Conservation (phyloP, 2,113 vertebrate species). For the Anarhynchus alexandrinus region DNA sequence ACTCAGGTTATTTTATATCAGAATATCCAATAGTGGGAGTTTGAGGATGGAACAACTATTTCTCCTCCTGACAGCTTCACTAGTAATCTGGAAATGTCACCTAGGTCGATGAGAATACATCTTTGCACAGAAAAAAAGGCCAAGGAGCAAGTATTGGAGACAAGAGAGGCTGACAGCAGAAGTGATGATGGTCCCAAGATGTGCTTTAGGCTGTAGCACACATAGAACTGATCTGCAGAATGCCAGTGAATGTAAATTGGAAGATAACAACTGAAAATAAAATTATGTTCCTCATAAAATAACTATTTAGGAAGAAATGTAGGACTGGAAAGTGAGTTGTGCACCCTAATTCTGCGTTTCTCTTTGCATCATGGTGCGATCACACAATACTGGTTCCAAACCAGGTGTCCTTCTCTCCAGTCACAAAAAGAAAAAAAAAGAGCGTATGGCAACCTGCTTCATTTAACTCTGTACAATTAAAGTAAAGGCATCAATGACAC, state of each 20-base stretch:
- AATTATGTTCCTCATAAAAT: background rate
- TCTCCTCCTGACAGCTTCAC: background rate
- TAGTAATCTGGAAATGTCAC: background rate
- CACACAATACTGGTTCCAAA: background rate
- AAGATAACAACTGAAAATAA: background rate
- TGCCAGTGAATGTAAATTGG: background rate
- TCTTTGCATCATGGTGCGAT: fast-evolving
- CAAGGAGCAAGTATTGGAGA: background rate
- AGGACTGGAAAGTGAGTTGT: background rate
- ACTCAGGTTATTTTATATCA: background rate
- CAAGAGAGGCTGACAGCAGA: background rate
- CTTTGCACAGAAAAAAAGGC: background rate
- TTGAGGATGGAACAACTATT: background rate
- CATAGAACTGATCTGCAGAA: background rate
- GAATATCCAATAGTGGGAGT: background rate
- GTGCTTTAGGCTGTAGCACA: background rate
- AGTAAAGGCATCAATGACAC: background rate
- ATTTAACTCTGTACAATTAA: background rate
- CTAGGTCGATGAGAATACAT: background rate
- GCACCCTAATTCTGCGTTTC: background rate
- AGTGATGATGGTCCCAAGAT: background rate
- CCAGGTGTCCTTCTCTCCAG: background rate
- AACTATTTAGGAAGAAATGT: background rate
- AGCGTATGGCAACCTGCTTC: background rate
- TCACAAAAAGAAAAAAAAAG: background rate